These are phyloP conservation scores for Phymastichus coffea DNA, from an alignment of 1,140 invertebrate species.

Conservation along the genomic window DNA sequence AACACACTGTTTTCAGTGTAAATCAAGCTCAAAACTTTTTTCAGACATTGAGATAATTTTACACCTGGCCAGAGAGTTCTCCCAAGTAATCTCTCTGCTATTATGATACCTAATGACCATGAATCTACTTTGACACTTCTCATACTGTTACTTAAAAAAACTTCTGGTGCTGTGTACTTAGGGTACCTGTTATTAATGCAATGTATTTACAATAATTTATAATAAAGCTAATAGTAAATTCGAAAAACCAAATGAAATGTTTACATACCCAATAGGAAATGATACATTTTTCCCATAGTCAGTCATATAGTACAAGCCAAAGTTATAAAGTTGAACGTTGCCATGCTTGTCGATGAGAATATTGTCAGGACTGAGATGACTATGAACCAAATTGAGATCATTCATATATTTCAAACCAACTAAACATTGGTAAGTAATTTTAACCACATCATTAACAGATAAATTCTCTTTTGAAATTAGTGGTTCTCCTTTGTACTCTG, in stretches of 20 bases:
- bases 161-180: conserved; percentile 85
- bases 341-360: conserved; percentile 74
- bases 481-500: conserved; percentile 79
- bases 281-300: conserved; percentile 78
- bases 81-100: conserved; percentile 74
- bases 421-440: conserved; percentile 70
- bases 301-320: conserved; percentile 91
- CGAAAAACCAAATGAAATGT: neutral
- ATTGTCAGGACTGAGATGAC: conserved; percentile 81
- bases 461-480: conserved; percentile 52
- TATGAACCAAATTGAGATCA: conserved; percentile 71
- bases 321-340: conserved; percentile 86
- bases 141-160: conserved; percentile 63
- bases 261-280: conserved; percentile 85
- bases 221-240: conserved; percentile 10
- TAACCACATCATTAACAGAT: conserved; percentile 57
- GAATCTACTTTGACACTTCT: conserved; percentile 77
- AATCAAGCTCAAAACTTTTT: conserved; percentile 73
- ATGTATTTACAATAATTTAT: conserved; percentile 20
- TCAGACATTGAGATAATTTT: conserved; percentile 70
- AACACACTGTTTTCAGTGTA: conserved; percentile 64
- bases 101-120: conserved; percentile 88
- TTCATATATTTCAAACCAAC: conserved; percentile 76
- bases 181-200: conserved; percentile 60
- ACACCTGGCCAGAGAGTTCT: conserved; percentile 68